These are phyloP conservation scores for Agonopterix arenella DNA, from an alignment of 2,888 invertebrate species.

Conservation along the genomic window DNA sequence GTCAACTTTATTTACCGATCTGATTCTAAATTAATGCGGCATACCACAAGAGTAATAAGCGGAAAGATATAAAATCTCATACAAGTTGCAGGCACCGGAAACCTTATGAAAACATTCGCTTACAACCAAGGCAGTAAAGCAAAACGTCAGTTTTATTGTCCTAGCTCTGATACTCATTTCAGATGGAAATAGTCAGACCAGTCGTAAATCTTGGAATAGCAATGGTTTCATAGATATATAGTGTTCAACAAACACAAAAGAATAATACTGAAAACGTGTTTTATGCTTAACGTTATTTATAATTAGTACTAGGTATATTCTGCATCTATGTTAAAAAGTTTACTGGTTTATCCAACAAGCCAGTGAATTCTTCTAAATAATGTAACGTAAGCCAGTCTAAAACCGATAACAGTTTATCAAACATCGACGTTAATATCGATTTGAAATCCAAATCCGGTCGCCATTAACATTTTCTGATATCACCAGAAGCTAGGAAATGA, in stretches of 20 bases:
- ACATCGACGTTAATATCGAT: conserved; percentile 49
- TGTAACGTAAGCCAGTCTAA: too few relatives aligned
- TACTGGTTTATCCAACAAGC: too few relatives aligned
- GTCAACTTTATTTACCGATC: background rate
- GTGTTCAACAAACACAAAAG: conserved; percentile 9
- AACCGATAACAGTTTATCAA: conserved; percentile 45
- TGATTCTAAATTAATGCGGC: background rate
- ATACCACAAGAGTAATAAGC: background rate
- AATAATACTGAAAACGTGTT: too few relatives aligned
- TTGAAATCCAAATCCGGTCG: conserved; percentile 46
- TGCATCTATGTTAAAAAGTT: too few relatives aligned
- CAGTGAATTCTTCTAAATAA: too few relatives aligned
- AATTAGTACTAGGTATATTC: too few relatives aligned
- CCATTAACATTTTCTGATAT: conserved; percentile 59
- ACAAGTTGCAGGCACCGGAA: conserved; percentile 52
- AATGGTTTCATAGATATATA: conserved; percentile 38
- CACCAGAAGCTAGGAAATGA: conserved; percentile 59
- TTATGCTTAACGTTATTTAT: too few relatives aligned
- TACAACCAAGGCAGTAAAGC: conserved; percentile 37
- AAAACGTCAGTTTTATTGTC: conserved; percentile 58
- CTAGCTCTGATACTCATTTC: conserved; percentile 46
- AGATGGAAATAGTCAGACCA: conserved; percentile 50
- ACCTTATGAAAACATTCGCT: conserved; percentile 56
- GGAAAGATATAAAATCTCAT: conserved; percentile 23
- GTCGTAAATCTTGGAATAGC: conserved; percentile 64